Conservation (phyloP, 2,113 vertebrate genomes). For the Perca schrenkii region DNA sequence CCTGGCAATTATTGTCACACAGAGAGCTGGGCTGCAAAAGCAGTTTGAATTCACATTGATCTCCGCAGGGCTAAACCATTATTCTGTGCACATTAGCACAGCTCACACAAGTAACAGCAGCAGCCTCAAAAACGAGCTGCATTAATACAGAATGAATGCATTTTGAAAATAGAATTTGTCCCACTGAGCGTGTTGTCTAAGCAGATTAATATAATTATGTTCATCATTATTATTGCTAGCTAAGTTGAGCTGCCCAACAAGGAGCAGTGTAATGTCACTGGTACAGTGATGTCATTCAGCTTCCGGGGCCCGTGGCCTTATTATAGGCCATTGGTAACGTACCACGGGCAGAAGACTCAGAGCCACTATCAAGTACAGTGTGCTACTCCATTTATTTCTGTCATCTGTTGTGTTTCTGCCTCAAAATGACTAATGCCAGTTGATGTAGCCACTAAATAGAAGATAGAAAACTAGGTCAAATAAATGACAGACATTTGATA, state of each 20-base stretch:
- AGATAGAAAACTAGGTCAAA: constrained; percentile 36
- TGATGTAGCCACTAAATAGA: constrained; percentile 31
- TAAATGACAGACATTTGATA: constrained; percentile 12
- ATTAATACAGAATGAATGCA: constrained; percentile 60
- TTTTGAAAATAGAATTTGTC: constrained; percentile 55
- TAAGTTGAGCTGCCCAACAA: constrained; percentile 3
- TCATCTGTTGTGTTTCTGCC: constrained; percentile 48
- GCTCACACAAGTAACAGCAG: constrained; percentile 51
- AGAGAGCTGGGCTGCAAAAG: constrained; percentile 46
- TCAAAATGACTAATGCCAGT: constrained; percentile 48
- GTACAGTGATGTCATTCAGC: constrained; percentile 32
- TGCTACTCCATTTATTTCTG: constrained; percentile 27
- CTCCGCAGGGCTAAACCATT: constrained; percentile 62
- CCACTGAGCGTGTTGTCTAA: constrained; percentile 39
- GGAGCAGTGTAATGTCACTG: constrained; percentile 33
- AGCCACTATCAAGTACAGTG: constrained; percentile 37
- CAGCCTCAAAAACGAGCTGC: constrained; percentile 58
- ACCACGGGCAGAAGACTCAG: constrained; percentile 23
- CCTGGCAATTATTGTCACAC: constrained; percentile 56
- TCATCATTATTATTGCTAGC: constrained; percentile 29
- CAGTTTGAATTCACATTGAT: constrained; percentile 38
- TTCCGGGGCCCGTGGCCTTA: constrained; percentile 20
- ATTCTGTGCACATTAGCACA: constrained; percentile 51
- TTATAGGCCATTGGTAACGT: constrained; percentile 38
- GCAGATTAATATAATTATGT: constrained; percentile 52